Percentiles rank a stretch among this genome's conserved stretches.
phyloP scores from a whole-genome alignment of 2,888 invertebrate species.

The Hartigia nigra region DNA sequence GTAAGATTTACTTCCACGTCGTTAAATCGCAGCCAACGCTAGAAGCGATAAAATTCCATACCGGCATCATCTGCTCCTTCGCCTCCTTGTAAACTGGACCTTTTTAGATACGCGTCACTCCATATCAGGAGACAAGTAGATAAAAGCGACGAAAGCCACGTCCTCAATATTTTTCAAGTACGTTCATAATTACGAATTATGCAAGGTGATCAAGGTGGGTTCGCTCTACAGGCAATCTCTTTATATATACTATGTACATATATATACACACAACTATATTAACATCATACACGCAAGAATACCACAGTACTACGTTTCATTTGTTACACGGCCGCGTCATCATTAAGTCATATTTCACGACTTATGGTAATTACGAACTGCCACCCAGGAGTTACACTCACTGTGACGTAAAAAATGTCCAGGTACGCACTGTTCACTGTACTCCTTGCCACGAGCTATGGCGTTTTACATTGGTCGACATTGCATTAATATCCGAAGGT shows the following conservation, averaged over 20 bases:
- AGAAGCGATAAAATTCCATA: background rate
- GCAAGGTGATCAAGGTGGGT: background rate
- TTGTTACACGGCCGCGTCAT: conserved; percentile 55
- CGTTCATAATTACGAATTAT: background rate
- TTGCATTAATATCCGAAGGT: background rate
- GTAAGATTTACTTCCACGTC: background rate
- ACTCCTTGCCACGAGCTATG: background rate
- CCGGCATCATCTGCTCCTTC: background rate
- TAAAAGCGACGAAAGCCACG: background rate
- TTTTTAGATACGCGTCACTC: background rate
- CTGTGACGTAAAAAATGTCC: conserved; percentile 12
- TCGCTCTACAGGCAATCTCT: background rate
- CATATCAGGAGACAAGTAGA: background rate
- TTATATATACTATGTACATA: background rate
- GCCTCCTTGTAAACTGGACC: background rate
- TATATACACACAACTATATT: background rate
- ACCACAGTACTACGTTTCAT: conserved; percentile 45
- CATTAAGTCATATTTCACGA: conserved; percentile 63
- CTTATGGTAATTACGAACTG: conserved; percentile 62
- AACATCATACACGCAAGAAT: background rate
- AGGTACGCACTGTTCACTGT: background rate
- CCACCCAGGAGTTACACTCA: conserved; percentile 52
- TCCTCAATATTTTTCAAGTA: background rate
- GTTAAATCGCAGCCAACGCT: background rate
- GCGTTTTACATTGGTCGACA: background rate